A percentile compares a stretch with the other conserved stretches of the same genome.
These are phyloP conservation scores for Delichon dasypus DNA, from an alignment of 2,797 vertebrate genomes.

Conservation along the genomic window DNA sequence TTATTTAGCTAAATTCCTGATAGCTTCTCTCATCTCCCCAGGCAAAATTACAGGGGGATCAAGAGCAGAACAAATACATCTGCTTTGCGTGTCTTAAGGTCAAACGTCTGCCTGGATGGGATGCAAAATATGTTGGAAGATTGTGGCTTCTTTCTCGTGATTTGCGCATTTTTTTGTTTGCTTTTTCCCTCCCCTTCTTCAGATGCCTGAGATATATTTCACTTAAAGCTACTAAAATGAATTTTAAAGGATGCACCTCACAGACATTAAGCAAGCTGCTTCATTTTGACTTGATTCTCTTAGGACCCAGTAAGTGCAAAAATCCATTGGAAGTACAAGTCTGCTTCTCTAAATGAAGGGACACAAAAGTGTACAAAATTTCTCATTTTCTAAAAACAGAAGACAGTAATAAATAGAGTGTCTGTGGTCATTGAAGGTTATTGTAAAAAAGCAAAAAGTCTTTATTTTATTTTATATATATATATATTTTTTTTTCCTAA, in stretches of 20 bases:
- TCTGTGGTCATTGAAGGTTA: neutral
- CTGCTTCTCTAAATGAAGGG: neutral
- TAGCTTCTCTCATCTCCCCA: neutral
- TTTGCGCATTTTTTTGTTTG: neutral
- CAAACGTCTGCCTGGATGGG: slow-evolving; percentile 16
- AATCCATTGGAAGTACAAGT: neutral
- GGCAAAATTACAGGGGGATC: neutral
- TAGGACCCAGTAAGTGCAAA: neutral
- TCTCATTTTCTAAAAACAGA: neutral
- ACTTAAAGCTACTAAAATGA: neutral
- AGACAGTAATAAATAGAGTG: neutral
- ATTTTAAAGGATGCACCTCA: neutral
- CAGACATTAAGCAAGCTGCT: neutral
- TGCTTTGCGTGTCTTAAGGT: slow-evolving; percentile 36
- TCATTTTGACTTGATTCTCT: neutral
- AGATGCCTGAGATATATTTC: neutral
- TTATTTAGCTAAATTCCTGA: neutral
- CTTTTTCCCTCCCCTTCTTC: accelerated
- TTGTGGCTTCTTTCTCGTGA: neutral
- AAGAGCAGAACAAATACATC: neutral
- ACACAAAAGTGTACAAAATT: neutral
- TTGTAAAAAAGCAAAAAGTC: neutral
- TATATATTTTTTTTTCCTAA: neutral
- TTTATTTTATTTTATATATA: no score
- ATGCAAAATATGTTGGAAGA: slow-evolving; percentile 5